Percentiles rank a stretch among this genome's conserved stretches.
These are phyloP conservation scores for Luperina testacea DNA, from an alignment of 2,888 invertebrate species.

Conservation along the genomic window DNA sequence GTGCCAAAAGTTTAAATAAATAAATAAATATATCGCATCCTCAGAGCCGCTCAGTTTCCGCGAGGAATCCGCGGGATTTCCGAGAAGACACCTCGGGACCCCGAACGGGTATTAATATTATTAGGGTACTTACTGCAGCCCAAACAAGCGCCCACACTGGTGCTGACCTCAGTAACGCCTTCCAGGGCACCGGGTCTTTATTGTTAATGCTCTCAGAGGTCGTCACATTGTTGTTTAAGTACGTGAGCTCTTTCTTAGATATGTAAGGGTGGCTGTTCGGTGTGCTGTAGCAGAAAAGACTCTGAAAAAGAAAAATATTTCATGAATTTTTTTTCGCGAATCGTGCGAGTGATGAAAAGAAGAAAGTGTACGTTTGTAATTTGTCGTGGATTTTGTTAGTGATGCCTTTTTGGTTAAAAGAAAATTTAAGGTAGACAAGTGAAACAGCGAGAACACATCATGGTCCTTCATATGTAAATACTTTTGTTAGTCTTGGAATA, in stretches of 20 bases:
- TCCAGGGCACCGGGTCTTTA: conserved; percentile 92
- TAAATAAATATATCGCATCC: background rate
- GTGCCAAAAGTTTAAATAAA: too few species aligned
- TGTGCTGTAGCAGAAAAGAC: conserved; percentile 87
- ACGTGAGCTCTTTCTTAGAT: conserved; percentile 87
- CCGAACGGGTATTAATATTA: background rate
- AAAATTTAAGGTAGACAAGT: background rate
- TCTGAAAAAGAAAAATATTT: conserved; percentile 72
- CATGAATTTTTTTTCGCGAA: background rate
- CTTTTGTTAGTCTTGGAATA: background rate
- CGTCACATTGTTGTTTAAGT: conserved; percentile 90
- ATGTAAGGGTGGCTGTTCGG: conserved; percentile 89
- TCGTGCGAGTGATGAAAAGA: background rate
- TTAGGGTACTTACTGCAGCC: conserved; percentile 90
- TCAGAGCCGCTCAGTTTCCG: background rate
- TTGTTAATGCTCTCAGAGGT: conserved; percentile 84
- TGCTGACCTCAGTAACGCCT: conserved; percentile 91
- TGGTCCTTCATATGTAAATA: background rate
- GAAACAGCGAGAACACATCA: background rate
- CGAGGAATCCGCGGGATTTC: too few species aligned
- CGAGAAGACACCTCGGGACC: too few species aligned
- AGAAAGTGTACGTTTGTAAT: too few species aligned
- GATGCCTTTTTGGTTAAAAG: background rate
- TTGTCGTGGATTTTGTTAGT: background rate
- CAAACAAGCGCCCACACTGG: conserved; percentile 93